Evolutionary conservation across 2,113 vertebrate genomes (phyloP).

Genomic region (Heterotilapia buettikoferi): DNA sequence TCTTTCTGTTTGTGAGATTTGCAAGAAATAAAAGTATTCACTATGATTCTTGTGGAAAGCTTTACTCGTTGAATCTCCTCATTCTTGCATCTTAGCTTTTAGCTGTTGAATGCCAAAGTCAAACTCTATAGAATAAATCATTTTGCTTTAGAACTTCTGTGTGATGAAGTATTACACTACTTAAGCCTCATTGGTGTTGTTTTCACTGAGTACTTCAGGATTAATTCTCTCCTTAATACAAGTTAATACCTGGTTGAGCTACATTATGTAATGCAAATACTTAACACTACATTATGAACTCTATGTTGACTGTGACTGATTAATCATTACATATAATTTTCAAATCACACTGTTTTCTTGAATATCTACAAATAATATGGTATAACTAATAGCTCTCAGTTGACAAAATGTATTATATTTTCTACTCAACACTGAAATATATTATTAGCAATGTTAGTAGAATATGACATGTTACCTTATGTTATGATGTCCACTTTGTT

Average conservation of each 20-base stretch:
- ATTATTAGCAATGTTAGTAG: neutral
- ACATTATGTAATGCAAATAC: neutral
- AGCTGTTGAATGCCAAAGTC: neutral
- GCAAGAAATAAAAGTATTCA: neutral
- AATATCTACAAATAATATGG: neutral
- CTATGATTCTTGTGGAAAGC: neutral
- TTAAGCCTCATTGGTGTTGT: constrained; percentile 17
- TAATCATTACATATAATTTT: neutral
- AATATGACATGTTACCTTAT: neutral
- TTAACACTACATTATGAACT: neutral
- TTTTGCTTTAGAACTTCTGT: neutral
- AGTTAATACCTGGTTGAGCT: neutral
- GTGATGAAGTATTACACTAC: constrained; percentile 22
- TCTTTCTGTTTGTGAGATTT: neutral
- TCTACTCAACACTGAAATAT: neutral
- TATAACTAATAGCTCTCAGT: neutral
- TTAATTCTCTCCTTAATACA: constrained; percentile 12
- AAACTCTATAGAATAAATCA: neutral
- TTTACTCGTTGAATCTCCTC: neutral
- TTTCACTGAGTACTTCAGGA: constrained; percentile 13
- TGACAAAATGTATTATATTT: neutral
- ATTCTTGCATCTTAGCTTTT: neutral
- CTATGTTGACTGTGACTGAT: neutral
- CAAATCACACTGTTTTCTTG: neutral
- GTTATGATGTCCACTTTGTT: neutral